Conservation (phyloP, 2,797 vertebrate genomes). For the Miichthys miiuy region DNA sequence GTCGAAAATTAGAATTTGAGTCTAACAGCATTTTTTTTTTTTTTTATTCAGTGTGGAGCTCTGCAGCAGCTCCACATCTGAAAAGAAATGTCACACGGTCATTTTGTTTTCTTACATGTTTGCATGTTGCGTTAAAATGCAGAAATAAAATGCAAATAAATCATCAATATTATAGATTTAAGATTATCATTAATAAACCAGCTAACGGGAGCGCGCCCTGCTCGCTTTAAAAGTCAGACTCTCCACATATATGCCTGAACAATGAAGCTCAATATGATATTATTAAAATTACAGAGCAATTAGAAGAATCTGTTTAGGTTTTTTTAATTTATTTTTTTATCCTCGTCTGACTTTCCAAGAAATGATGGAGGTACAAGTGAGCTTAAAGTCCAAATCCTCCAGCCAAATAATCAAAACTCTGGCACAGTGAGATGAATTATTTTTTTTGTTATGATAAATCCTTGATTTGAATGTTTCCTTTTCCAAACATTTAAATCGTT, state of each 20-base stretch:
- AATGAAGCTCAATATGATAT: constrained; percentile 16
- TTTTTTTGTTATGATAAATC: constrained; percentile 45
- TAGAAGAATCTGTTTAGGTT: constrained; percentile 11
- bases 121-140: too few species aligned
- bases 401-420: constrained; percentile 65
- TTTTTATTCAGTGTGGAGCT: not conserved
- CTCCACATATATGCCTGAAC: not conserved
- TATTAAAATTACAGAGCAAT: constrained; percentile 19
- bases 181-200: not conserved
- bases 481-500: constrained; percentile 33
- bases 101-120: not conserved
- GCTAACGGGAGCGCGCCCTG: not conserved
- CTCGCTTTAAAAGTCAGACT: not conserved
- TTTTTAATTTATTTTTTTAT: not conserved
- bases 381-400: constrained; percentile 41
- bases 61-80: too few species aligned
- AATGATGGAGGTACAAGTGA: constrained; percentile 42
- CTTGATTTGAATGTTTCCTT: constrained; percentile 32
- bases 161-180: not conserved
- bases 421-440: constrained; percentile 31
- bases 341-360: constrained; percentile 41
- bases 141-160: not conserved
- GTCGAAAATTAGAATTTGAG: not conserved
- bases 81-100: not conserved
- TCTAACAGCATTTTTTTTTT: not conserved